Base-by-base conservation (phyloP, 1,140 invertebrate species). In the Geopemphigus sp. region DNA sequence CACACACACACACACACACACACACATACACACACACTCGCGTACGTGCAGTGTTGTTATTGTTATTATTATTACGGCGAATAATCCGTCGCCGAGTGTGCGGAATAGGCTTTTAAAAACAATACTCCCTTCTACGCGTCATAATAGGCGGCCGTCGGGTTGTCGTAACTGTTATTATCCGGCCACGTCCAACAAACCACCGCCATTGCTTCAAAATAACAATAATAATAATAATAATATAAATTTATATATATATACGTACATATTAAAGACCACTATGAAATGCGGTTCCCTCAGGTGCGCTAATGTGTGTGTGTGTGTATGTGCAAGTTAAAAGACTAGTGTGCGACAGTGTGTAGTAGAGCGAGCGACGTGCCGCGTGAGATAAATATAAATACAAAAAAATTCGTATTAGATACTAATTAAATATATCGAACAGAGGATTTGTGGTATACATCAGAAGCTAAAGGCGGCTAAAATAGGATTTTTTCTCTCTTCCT, bases 121-220 rank as follows among this genome's bases (percentile, higher is more conserved):
- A 78, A 78, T 78, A 63, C 56, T 45, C 22, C 11, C 47, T 24
- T 24, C 22, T 29, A 29, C 26, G 14, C 26, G 12, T 59, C 22
- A 57, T 61, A 61, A 61, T 14, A 29, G n/a, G 59, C 59, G n/a
- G 39, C 39, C 66, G 66, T 54, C 74, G 53, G 74, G 74, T 63
- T 78, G 57, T 50, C n/a, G 74, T 78, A 78, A 78, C 74, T 78
- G 74, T 78, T 78, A 78, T 78, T 78, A 61, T 78, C 57, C 74
- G 32, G 53, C 72, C 19, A 29, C 70, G 70, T 54, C 70, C 72
- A 45, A 76, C 47, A 50, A 61, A 76, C 50, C 32, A 76, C 50
- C 32, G 19, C 73, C 73, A 15, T n/a, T 24, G 50, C 50, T 24
- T 15, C n/a, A 8, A 22, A 68, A 68, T 68, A 68, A 39, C 32